A percentile compares a stretch with the other conserved stretches of the same genome.
These are phyloP conservation scores for Micronisus gabar DNA, from an alignment of 2,113 vertebrate species.

Conservation along the genomic window DNA sequence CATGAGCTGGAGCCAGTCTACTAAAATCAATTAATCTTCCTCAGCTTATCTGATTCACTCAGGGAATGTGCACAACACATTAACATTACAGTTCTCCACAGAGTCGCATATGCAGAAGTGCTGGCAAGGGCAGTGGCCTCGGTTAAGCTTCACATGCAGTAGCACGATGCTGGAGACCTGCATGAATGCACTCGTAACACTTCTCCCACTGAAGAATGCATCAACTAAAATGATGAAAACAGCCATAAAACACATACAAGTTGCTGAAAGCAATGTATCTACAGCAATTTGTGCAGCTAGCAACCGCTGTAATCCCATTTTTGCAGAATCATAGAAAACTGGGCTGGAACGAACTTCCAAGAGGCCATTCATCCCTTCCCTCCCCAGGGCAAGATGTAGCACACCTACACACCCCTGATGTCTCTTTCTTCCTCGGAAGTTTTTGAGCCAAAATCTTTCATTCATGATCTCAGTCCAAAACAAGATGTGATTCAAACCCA, in stretches of 20 bases:
- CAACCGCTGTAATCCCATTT: not conserved
- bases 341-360: not conserved
- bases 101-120: not conserved
- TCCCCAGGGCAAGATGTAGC: not conserved
- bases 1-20: not conserved
- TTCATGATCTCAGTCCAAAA: not conserved
- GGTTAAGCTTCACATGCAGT: fast-evolving
- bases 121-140: not conserved
- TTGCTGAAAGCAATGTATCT: not conserved
- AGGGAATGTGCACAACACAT: not conserved
- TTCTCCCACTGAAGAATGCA: not conserved
- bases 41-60: not conserved
- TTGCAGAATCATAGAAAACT: not conserved
- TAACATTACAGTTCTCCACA: not conserved
- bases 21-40: not conserved
- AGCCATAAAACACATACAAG: not conserved
- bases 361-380: not conserved
- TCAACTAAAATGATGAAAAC: not conserved
- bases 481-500: not conserved
- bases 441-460: not conserved
- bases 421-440: not conserved
- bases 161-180: fast-evolving
- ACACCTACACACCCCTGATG: not conserved
- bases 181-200: fast-evolving
- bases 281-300: not conserved